phyloP scores from a whole-genome alignment of 2,113 vertebrate species.

The Myotis lucifugus region DNA sequence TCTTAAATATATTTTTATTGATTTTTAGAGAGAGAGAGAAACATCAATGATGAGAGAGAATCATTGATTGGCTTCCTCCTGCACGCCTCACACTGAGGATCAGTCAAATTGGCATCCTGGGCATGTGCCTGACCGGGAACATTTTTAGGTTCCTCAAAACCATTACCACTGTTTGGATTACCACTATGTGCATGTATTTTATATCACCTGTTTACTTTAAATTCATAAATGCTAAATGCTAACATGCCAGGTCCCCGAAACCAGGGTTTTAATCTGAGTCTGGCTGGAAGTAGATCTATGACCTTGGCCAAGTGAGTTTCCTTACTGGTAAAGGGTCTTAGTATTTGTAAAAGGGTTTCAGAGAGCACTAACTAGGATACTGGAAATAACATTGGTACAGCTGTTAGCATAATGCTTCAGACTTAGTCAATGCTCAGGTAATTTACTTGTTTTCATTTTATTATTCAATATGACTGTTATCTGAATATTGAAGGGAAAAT shows the following conservation, averaged over 20 bases:
- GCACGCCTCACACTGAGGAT: too few species aligned
- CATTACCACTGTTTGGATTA: background rate
- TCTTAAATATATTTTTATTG: too few species aligned
- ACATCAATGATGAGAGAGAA: too few species aligned
- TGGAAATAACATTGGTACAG: background rate
- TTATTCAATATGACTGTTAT: constrained; percentile 26
- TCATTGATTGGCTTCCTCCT: too few species aligned
- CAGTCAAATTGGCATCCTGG: too few species aligned
- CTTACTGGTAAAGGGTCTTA: background rate
- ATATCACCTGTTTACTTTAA: background rate
- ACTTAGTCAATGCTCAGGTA: background rate
- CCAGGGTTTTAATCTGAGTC: background rate
- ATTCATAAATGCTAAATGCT: background rate
- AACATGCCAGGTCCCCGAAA: background rate
- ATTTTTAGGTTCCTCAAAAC: background rate
- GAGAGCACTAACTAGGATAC: background rate
- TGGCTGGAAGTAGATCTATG: background rate
- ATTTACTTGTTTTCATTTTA: constrained; percentile 23
- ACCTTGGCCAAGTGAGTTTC: background rate
- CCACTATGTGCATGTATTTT: background rate
- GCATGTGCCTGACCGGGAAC: too few species aligned
- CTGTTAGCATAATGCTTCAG: background rate
- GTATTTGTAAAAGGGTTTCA: constrained; percentile 21
- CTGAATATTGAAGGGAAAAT: background rate
- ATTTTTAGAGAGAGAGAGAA: too few species aligned